Evolutionary conservation across 2,113 vertebrate genomes (phyloP).

Genomic region (Mastomys natalensis): DNA sequence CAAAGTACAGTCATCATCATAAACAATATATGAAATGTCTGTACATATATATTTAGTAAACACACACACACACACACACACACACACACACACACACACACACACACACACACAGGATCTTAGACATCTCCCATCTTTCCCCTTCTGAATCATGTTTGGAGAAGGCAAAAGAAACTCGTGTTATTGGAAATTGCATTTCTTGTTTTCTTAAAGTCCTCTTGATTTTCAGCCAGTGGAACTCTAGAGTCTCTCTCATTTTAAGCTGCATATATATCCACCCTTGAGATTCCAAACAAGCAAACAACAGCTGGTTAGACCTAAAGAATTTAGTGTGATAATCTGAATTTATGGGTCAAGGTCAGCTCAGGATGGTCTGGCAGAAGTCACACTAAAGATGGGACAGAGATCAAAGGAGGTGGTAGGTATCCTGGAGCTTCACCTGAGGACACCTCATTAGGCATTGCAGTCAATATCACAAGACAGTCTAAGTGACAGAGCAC

Average conservation of each 20-base stretch:
- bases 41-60: neutral
- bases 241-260: neutral
- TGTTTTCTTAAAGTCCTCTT: neutral
- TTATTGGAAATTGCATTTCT: neutral
- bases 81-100: too few species aligned
- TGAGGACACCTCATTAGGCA: fast-evolving
- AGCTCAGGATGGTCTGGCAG: neutral
- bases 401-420: neutral
- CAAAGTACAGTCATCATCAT: neutral
- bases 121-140: neutral
- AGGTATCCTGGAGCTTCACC: neutral
- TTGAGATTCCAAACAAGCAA: neutral
- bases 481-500: neutral
- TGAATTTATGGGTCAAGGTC: neutral
- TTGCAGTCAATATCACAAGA: neutral
- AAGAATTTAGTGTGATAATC: neutral
- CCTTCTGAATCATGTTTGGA: neutral
- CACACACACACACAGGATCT: too few species aligned
- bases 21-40: neutral
- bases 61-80: neutral
- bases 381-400: neutral
- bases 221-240: neutral
- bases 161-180: neutral
- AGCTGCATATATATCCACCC: neutral
- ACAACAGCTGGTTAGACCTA: neutral